Percentiles rank a stretch among this genome's conserved stretches.
These are phyloP conservation scores for Lepus europaeus DNA, from an alignment of 2,113 vertebrate genomes.

Conservation along the genomic window DNA sequence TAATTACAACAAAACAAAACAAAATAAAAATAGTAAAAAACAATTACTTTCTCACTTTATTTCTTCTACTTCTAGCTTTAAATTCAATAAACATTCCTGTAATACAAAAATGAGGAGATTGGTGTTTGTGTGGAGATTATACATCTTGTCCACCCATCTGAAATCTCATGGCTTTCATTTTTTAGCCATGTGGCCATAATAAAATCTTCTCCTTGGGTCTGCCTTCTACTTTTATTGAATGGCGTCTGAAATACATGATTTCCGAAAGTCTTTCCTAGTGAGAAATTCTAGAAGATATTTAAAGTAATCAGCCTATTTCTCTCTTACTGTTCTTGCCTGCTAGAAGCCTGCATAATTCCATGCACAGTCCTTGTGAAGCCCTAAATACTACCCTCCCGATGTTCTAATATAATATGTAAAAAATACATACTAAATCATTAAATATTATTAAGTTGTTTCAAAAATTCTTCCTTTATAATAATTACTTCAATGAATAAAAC, in stretches of 20 bases:
- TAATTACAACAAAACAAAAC: neutral
- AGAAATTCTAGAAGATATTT: neutral
- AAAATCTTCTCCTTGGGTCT: neutral
- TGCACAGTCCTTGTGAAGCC: neutral
- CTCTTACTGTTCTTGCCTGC: neutral
- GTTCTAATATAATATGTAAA: neutral
- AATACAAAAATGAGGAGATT: neutral
- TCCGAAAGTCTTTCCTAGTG: neutral
- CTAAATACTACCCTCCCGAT: conserved; percentile 6
- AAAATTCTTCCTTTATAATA: neutral
- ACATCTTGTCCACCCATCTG: neutral
- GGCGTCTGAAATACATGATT: neutral
- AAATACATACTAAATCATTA: neutral
- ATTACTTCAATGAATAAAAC: conserved; percentile 33
- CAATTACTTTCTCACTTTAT: neutral
- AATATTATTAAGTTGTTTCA: neutral
- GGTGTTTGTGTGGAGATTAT: neutral
- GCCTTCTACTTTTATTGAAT: neutral
- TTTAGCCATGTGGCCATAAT: neutral
- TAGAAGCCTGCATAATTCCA: neutral
- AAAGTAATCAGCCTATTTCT: neutral
- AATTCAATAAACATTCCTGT: neutral
- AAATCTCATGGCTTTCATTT: conserved; percentile 14
- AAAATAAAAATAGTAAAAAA: conserved; percentile 26
- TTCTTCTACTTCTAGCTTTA: neutral